Evolutionary conservation across 1,140 invertebrate genomes (phyloP), one percentile per base, ranked within the genome.

Genomic region (Meloidogyne floridensis): DNA sequence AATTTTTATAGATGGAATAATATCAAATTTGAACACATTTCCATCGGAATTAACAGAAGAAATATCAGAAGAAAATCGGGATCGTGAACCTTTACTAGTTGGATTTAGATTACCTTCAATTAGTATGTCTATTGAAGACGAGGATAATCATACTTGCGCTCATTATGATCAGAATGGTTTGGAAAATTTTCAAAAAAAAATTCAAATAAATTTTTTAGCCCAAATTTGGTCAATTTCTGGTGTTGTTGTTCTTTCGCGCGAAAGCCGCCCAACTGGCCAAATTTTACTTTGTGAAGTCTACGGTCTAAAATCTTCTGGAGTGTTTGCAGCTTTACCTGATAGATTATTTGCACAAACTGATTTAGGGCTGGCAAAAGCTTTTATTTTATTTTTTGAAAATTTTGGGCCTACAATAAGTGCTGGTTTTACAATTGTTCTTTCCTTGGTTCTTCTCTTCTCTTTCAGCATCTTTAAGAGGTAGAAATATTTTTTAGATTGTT

Each of bases 181-280:
- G 72, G 56, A 47, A 42, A 9, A 43, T 7, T 18, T 65, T 20
- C 51, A 65, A 43, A 54, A 32, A 56, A 54, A 70, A 11, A 80
- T 79, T 72, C 3, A 51, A 32, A 59, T 47, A 5, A 15, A 5
- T 65, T 65, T 65, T 82, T 13, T 20, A 82, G 82, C 69, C 32
- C 72, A 83, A 77, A 80, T 53, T 51, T 86, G 85, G 85, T 87
- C 86, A 42, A 85, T 78, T 7, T 75, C 83, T n/a, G 85, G 86
- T 42, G 80, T 88, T 53, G 82, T 43, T 13, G 84, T 86, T 10
- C 42, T 87, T 18, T 87, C 86, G 42, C 32, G 85, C 15, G 84
- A 86, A 18, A 81, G 76, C 43, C 77, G 15, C 8, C 47, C 56
- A 15, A 42, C 11, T 20, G 77, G 77, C 4, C 77, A 79, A 53